A percentile compares a stretch with the other conserved stretches of the same genome.
Evolutionary conservation across 1,140 invertebrate species (phyloP).

Genomic region (Nasonia vitripennis): DNA sequence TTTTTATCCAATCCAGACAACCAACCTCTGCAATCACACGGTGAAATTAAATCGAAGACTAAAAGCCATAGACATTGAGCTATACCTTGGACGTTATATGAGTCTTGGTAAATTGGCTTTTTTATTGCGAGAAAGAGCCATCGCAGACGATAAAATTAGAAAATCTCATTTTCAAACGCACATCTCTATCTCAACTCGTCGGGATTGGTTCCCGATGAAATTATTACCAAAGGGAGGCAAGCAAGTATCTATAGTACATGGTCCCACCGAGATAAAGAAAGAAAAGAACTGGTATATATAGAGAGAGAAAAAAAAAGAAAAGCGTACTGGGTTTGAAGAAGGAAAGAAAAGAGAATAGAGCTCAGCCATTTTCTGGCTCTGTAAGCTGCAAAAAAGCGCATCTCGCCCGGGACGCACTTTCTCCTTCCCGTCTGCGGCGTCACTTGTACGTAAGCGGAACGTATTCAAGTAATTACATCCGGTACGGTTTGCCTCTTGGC

Average conservation of each 20-base stretch:
- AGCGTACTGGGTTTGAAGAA: not conserved
- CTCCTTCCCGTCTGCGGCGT: not conserved
- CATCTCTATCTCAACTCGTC: conserved; percentile 20
- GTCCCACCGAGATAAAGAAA: not conserved
- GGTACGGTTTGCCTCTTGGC: conserved; percentile 49
- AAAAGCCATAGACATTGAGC: no score
- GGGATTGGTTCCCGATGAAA: conserved; percentile 47
- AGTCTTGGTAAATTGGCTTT: not conserved
- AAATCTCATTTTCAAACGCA: conserved; percentile 29
- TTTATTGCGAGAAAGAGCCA: not conserved
- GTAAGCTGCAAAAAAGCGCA: conserved; percentile 53
- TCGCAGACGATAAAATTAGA: conserved; percentile 26
- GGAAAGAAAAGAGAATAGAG: not conserved
- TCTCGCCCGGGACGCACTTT: conserved; percentile 13
- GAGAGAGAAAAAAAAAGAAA: conserved; percentile 10
- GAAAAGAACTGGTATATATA: not conserved
- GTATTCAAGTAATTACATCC: conserved; percentile 61
- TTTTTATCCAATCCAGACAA: no score
- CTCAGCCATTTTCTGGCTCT: conserved; percentile 56
- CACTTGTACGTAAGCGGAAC: conserved; percentile 55
- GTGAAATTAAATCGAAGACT: no score
- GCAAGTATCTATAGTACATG: not conserved
- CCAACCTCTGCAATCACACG: no score
- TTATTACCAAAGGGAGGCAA: conserved; percentile 36
- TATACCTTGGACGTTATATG: no score